These are phyloP conservation scores for Chiridota heheva DNA, from an alignment of 35 echinoderm and acorn worm genomes.

Conservation along the genomic window DNA sequence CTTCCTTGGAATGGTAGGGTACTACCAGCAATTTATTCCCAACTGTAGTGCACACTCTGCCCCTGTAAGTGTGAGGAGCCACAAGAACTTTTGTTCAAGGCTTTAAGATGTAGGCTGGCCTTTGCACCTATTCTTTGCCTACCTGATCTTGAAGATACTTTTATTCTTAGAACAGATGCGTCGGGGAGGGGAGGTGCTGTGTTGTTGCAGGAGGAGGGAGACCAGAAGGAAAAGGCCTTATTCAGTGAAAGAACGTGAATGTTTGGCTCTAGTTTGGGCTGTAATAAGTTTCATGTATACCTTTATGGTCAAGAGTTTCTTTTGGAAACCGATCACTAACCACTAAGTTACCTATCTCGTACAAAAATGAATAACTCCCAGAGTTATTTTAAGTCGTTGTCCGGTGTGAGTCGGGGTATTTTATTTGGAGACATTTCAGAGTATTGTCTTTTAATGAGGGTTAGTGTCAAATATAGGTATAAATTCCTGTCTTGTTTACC, in stretches of 20 bases:
- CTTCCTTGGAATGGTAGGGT: conserved; percentile 22
- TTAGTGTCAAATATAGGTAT: no score
- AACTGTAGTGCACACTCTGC: conserved; percentile 31
- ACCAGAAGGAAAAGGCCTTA: no score
- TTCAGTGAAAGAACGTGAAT: conserved; percentile 43
- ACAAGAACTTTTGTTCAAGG: conserved; percentile 31
- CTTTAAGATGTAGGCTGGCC: conserved; percentile 18
- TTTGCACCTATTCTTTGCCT: conserved; percentile 36
- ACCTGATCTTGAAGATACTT: conserved; percentile 18
- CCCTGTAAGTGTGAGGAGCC: conserved; percentile 37
- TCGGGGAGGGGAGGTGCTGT: conserved; percentile 47
- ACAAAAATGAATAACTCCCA: conserved; percentile 22
- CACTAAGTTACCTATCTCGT: conserved; percentile 12
- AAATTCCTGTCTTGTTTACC: no score
- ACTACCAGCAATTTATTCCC: conserved; percentile 31
- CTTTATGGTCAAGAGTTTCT: conserved; percentile 4
- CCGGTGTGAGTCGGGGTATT: no score
- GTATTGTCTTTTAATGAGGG: no score
- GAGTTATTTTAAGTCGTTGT: no score
- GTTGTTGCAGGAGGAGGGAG: conserved; percentile 21
- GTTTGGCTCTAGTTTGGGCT: conserved; percentile 19
- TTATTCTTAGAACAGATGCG: conserved; percentile 42
- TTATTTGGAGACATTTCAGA: no score
- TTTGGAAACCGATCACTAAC: conserved; percentile 46
- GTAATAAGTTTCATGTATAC: conserved; percentile 48